Evolutionary conservation across 1,140 invertebrate genomes (phyloP).

Genomic region (Anthonomus grandis): DNA sequence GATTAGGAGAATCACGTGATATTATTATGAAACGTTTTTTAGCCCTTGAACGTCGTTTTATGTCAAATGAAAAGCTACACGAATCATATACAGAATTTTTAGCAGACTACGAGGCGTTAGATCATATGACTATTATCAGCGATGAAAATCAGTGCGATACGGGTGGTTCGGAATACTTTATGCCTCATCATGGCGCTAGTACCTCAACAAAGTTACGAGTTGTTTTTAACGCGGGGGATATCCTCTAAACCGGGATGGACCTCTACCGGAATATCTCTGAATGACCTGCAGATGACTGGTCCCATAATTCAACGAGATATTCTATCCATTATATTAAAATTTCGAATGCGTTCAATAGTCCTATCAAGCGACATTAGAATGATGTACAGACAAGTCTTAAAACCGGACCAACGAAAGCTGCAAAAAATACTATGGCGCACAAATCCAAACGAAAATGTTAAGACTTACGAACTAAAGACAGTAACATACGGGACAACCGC

Average conservation of each 20-base stretch:
- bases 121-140: too few species aligned
- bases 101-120: slow-evolving; percentile 1
- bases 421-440: too few species aligned
- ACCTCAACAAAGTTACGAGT: slow-evolving; percentile 25
- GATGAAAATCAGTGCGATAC: slow-evolving; percentile 10
- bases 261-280: slow-evolving; percentile 24
- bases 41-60: slow-evolving; percentile 12
- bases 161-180: not conserved
- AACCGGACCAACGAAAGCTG: too few species aligned
- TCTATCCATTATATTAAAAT: slow-evolving; percentile 46
- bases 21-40: slow-evolving; percentile 12
- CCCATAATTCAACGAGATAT: too few species aligned
- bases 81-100: too few species aligned
- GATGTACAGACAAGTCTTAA: slow-evolving; percentile 31
- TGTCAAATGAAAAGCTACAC: slow-evolving; percentile 8
- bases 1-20: slow-evolving; percentile 20
- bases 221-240: slow-evolving; percentile 48
- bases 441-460: too few species aligned
- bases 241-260: slow-evolving; percentile 43
- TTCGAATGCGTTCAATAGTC: too few species aligned
- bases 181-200: slow-evolving; percentile 9
- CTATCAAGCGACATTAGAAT: slow-evolving; percentile 39
- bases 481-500: too few species aligned
- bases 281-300: too few species aligned
- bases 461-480: too few species aligned